phyloP scores from a whole-genome alignment of 2,797 vertebrate species.

The Momotus momota region DNA sequence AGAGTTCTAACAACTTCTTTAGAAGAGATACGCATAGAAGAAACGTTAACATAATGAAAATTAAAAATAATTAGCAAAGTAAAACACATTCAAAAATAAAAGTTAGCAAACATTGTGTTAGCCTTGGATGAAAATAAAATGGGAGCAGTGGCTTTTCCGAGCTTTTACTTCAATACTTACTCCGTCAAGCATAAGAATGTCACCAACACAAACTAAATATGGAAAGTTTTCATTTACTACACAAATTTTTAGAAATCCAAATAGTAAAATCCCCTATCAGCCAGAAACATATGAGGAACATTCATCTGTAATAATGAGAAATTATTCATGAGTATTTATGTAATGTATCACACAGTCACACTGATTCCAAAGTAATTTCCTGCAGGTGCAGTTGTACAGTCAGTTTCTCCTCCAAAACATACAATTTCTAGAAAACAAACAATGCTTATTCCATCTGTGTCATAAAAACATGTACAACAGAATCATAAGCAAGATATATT shows the following conservation, averaged over 20 bases:
- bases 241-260: neutral
- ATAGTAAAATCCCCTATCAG: neutral
- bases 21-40: neutral
- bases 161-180: neutral
- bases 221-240: neutral
- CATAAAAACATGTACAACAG: neutral
- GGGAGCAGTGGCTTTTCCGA: neutral
- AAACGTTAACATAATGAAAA: neutral
- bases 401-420: neutral
- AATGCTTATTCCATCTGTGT: neutral
- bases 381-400: neutral
- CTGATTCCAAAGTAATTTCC: neutral
- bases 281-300: neutral
- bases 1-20: neutral
- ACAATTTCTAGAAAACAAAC: neutral
- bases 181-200: fast-evolving
- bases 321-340: neutral
- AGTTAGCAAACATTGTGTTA: neutral
- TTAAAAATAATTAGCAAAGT: neutral
- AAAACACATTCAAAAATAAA: neutral
- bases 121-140: neutral
- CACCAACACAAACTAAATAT: neutral
- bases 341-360: neutral
- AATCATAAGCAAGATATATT: neutral
- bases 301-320: neutral